Evolutionary conservation across 1,140 invertebrate species (phyloP).

Genomic region (Bombus pascuorum): DNA sequence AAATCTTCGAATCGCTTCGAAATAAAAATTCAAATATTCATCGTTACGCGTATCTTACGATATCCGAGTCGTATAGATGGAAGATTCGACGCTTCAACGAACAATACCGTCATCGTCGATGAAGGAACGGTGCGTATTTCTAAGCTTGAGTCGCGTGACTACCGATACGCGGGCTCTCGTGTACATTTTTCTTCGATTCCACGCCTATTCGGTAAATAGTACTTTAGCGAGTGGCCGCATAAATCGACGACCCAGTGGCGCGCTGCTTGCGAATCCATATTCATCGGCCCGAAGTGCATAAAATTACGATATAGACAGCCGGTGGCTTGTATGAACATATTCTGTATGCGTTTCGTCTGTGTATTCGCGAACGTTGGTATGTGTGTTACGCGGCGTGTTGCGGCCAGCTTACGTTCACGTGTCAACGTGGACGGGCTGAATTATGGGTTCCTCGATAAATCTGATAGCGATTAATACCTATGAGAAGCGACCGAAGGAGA

Average conservation of each 20-base stretch:
- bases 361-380: background rate
- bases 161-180: background rate
- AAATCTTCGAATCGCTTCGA: too few relatives aligned
- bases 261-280: slow-evolving; percentile 76
- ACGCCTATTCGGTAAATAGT: slow-evolving; percentile 52
- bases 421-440: slow-evolving; percentile 71
- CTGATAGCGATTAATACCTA: slow-evolving; percentile 71
- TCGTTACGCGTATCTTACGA: background rate
- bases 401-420: slow-evolving; percentile 69
- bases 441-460: slow-evolving; percentile 71
- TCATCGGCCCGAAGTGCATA: slow-evolving; percentile 77
- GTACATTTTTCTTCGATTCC: slow-evolving; percentile 59
- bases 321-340: background rate
- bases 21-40: background rate
- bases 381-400: slow-evolving; percentile 42
- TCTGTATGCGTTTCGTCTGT: background rate
- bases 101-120: background rate
- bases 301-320: slow-evolving; percentile 75
- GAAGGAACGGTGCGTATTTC: background rate
- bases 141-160: slow-evolving; percentile 28
- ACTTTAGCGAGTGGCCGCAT: slow-evolving; percentile 54
- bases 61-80: too few relatives aligned
- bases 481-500: slow-evolving; percentile 66
- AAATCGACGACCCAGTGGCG: slow-evolving; percentile 64
- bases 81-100: background rate